A percentile compares a stretch with the other conserved stretches of the same genome.
Conservation (phyloP, 2,113 vertebrate species). For the pig (Sus scrofa) region T2T-Sscrofa CM000813.6:122933501-122934000, state of each 20-base stretch:
- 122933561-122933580: not conserved
- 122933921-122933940: too few species aligned
- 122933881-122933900: too few species aligned
- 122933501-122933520: not conserved
- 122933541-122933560: not conserved
- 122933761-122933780: accelerated
- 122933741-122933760: too few species aligned
- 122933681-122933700: not conserved
- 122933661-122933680: not conserved
- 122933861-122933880: too few species aligned
- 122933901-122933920: too few species aligned
- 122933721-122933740: not conserved
- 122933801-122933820: accelerated
- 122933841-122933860: too few species aligned
- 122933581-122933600: not conserved
- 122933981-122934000: too few species aligned
- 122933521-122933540: not conserved
- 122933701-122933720: not conserved
- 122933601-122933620: not conserved
- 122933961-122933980: too few species aligned
- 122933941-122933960: too few species aligned
- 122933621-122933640: not conserved
- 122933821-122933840: not conserved
- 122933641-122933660: not conserved
- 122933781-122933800: not conserved